Evolutionary conservation across 2,797 vertebrate species (phyloP).

Genomic region (Simalia tracyae): DNA sequence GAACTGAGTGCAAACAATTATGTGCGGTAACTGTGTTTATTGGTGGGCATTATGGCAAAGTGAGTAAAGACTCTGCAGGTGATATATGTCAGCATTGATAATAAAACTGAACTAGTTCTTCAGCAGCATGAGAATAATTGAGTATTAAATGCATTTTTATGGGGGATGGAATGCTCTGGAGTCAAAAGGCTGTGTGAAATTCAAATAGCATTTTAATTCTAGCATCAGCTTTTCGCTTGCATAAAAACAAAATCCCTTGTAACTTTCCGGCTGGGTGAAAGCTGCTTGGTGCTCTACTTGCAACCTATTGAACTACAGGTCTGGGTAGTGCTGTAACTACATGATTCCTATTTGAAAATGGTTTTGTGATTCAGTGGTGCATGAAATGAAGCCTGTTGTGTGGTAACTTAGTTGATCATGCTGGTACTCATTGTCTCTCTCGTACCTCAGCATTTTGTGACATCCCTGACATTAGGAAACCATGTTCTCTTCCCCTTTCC

Average conservation of each 20-base stretch:
- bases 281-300: conserved; percentile 34
- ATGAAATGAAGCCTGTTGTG: conserved; percentile 11
- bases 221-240: conserved; percentile 57
- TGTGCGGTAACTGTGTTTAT: not conserved
- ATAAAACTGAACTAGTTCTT: not conserved
- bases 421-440: conserved; percentile 13
- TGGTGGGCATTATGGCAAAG: not conserved
- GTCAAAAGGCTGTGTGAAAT: conserved; percentile 25
- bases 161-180: conserved; percentile 12
- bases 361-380: conserved; percentile 39
- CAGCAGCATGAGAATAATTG: conserved; percentile 4
- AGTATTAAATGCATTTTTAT: not conserved
- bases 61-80: not conserved
- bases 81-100: not conserved
- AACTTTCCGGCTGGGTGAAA: conserved; percentile 17
- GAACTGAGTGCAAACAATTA: not conserved
- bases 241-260: conserved; percentile 34
- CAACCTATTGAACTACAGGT: conserved; percentile 32
- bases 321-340: conserved; percentile 10
- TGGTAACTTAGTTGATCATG: conserved; percentile 4
- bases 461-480: not conserved
- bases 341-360: conserved; percentile 40
- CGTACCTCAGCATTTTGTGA: conserved; percentile 18
- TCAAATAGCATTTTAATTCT: conserved; percentile 2
- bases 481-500: not conserved